A percentile compares a stretch with the other conserved stretches of the same genome.
Conservation (phyloP, 2,113 vertebrate species). For the Oryzias javanicus region DNA sequence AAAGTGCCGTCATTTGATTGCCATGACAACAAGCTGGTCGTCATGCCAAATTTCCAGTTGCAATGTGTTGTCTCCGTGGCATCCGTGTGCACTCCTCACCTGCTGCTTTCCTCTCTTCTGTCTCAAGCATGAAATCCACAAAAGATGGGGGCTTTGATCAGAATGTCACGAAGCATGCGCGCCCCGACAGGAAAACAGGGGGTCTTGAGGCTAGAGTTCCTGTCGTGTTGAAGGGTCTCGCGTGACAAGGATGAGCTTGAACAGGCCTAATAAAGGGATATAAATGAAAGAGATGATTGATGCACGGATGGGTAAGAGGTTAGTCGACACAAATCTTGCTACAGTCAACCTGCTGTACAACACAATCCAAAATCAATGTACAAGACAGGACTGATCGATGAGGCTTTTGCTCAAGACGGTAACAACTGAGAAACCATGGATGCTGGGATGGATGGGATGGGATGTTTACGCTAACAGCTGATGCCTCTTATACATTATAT, state of each 20-base stretch:
- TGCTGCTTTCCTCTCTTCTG: slow-evolving; percentile 30
- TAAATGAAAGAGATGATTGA: slow-evolving; percentile 58
- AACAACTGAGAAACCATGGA: slow-evolving; percentile 32
- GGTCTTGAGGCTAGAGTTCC: too few relatives aligned
- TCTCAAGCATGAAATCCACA: neutral
- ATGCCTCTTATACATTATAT: slow-evolving; percentile 42
- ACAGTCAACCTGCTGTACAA: slow-evolving; percentile 64
- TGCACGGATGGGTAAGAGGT: slow-evolving; percentile 51
- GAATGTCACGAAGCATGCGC: neutral
- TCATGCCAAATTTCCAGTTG: slow-evolving; percentile 72
- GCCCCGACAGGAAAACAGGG: neutral
- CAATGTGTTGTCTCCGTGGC: slow-evolving; percentile 61
- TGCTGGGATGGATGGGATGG: slow-evolving; percentile 22
- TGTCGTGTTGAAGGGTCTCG: neutral
- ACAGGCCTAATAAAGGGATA: slow-evolving; percentile 56
- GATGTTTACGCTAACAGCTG: slow-evolving; percentile 24
- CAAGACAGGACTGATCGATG: slow-evolving; percentile 72
- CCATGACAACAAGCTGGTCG: slow-evolving; percentile 81
- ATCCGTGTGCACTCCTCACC: slow-evolving; percentile 46
- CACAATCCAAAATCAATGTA: slow-evolving; percentile 67
- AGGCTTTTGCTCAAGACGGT: slow-evolving; percentile 59
- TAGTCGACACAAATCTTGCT: slow-evolving; percentile 69
- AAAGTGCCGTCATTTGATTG: slow-evolving; percentile 82
- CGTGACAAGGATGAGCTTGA: slow-evolving; percentile 28
- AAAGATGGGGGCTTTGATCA: neutral